Evolutionary conservation across 2,888 invertebrate species (phyloP), one percentile per base, ranked within the genome.

Genomic region (Mechanitis mazaeus): DNA sequence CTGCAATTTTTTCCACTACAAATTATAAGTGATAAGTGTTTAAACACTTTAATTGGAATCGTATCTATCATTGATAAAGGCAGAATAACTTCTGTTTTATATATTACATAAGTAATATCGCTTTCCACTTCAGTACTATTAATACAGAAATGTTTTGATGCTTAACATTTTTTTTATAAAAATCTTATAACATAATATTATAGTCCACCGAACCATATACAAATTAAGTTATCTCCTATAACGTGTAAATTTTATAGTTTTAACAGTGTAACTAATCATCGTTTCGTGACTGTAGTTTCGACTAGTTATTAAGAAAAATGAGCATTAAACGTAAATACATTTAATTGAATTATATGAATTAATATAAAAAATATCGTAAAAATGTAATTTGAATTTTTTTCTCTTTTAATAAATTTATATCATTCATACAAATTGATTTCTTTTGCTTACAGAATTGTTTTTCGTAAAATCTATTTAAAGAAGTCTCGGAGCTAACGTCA

Each of bases 21-120:
- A 65, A 63, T 68, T 57, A 45, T 46, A 46, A 47, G 42, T 57
- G 69, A 72, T 69, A 69, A 68, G 55, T 38, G 55, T 31, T 54
- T 33, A 54, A 64, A 63, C 67, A 76, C 68, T 69, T 56, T 76
- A 76, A 77, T 77, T 65, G 64, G 65, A 67, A 70, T 71, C 62
- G 59, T 35, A 35, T 2, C 68, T 20, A 68, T 70, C 65, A 60
- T 54, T 64, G 70, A 72, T 72, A 71, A 70, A 55, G 47, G 54
- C 56, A 54, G 33, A 55, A 60, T 53, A 42, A 60, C 53, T 45
- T 50, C 56, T 56, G 47, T 42, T 56, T 20, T 60, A 63, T 58
- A 45, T n/a, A 9, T 53, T 58, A 61, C 50, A 47, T 59, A 57
- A 54, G 28, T 20, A 47, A 7, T 35, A 3, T n/a, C 57, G 28